Conservation (phyloP, 2,113 vertebrate genomes). For the Calonectris borealis region DNA sequence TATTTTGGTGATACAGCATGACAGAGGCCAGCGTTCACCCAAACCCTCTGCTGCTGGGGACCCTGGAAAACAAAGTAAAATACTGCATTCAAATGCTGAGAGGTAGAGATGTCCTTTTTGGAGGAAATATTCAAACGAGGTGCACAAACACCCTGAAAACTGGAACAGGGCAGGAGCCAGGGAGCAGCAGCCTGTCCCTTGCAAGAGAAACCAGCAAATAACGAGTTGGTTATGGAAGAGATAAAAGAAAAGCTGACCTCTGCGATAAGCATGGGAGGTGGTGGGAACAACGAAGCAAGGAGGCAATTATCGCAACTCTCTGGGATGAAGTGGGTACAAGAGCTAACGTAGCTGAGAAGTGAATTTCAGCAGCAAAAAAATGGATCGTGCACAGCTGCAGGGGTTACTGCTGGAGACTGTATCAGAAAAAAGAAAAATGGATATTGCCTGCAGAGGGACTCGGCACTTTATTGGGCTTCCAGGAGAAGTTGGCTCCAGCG, state of each 20-base stretch:
- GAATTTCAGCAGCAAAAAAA: conserved; percentile 9
- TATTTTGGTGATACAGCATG: not conserved
- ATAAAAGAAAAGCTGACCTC: conserved; percentile 50
- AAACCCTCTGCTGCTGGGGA: not conserved
- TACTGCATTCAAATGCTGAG: not conserved
- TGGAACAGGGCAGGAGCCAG: not conserved
- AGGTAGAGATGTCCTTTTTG: not conserved
- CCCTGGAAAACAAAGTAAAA: not conserved
- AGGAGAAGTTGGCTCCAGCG: not conserved
- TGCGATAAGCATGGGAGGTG: conserved; percentile 43
- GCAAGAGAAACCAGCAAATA: conserved; percentile 20
- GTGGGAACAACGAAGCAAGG: not conserved
- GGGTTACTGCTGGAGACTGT: conserved; percentile 46
- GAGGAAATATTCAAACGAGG: not conserved
- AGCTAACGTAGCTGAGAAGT: conserved; percentile 3
- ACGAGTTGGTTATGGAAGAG: conserved; percentile 17
- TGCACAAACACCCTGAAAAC: not conserved
- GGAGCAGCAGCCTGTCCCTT: conserved; percentile 6
- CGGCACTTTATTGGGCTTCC: conserved; percentile 49
- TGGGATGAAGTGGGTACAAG: conserved; percentile 36
- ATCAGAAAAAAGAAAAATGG: conserved; percentile 57
- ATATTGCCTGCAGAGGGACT: conserved; percentile 57
- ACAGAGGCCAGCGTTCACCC: not conserved
- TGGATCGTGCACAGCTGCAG: not conserved
- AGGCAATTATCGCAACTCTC: conserved; percentile 52